Base-by-base conservation (phyloP, 2,797 vertebrate genomes). In the Acrocephalus scirpaceus region DNA sequence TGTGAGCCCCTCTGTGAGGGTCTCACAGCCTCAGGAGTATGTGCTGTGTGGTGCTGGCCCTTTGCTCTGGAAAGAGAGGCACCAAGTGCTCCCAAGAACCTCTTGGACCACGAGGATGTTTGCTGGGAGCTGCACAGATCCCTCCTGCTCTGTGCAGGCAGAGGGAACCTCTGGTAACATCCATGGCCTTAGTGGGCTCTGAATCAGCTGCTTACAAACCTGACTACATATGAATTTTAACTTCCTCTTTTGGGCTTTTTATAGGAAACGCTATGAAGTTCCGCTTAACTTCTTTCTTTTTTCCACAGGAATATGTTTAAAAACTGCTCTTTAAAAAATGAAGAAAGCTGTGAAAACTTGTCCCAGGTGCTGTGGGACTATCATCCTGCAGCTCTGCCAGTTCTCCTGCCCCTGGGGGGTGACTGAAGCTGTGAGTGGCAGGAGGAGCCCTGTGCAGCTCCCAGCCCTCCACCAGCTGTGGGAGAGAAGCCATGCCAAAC, bases 231-330 rank as follows among this genome's bases (percentile, higher is more conserved):
- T 19, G 92, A 91, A 90, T 66, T 96, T 94, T 27, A 77, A 92
- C 94, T 97, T 98, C 97, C 96, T 65, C 93, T 95, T 97, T 95
- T 30, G 73, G 77, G 85, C 60, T 51, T 81, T 95, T 97, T 97
- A 92, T 96, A 96, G 96, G 97, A 98, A 98, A 93, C 67, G 57
- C 22, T 50, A 51, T 60, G 17, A 85, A 94, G 92, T 97, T 97
- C 95, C 23, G 38, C 87, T 95, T 94, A 13, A 36, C 23, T 50
- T 73, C 12, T 13, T 60, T 36, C 30, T 53, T 30, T 88, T 93
- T 81, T 22, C 48, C 79, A 74, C 9, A 53, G 72, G 62, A 95
- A 56, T 47, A 60, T 20, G 73, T 90, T 95, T 89, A 13, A 86
- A 97, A 96, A 40, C 32, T n/a, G 22, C 62, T 81, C 16, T 86